These are phyloP conservation scores for Sinocyclocheilus grahami DNA, from an alignment of 2,113 vertebrate species.

Conservation along the genomic window DNA sequence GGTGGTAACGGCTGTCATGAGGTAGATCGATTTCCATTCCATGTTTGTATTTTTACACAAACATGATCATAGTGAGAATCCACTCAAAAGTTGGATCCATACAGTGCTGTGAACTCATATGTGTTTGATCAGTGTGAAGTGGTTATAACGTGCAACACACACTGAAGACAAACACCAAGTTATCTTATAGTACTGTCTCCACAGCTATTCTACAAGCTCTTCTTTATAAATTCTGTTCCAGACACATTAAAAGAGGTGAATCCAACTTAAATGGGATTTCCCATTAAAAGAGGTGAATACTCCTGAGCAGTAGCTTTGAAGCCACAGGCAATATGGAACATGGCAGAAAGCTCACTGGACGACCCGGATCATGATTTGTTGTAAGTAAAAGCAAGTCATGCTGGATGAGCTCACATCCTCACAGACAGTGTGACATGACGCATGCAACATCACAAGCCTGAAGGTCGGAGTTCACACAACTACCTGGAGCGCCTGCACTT, in stretches of 20 bases:
- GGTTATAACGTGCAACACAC: constrained; percentile 6
- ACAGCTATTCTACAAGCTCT: neutral
- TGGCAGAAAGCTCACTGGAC: neutral
- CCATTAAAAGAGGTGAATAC: neutral
- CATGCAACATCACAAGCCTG: constrained; percentile 48
- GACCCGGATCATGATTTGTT: neutral
- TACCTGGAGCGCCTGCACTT: constrained; percentile 99
- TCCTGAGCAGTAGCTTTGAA: neutral
- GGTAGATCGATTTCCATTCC: neutral
- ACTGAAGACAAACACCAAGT: neutral
- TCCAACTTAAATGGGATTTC: neutral
- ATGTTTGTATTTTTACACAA: constrained; percentile 38
- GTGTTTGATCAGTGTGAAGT: neutral
- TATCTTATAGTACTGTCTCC: neutral
- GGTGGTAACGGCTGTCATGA: neutral
- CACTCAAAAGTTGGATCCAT: constrained; percentile 11
- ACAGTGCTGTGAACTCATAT: neutral
- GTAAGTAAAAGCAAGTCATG: constrained; percentile 32
- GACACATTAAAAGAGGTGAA: neutral
- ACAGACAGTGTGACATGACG: constrained; percentile 36
- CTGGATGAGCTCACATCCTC: constrained; percentile 36
- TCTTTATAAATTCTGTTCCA: neutral
- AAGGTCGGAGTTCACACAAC: constrained; percentile 89
- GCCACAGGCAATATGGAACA: neutral
- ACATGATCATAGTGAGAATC: constrained; percentile 32